phyloP scores from a whole-genome alignment of 2,888 invertebrate species.

The Mythimna loreyi region DNA sequence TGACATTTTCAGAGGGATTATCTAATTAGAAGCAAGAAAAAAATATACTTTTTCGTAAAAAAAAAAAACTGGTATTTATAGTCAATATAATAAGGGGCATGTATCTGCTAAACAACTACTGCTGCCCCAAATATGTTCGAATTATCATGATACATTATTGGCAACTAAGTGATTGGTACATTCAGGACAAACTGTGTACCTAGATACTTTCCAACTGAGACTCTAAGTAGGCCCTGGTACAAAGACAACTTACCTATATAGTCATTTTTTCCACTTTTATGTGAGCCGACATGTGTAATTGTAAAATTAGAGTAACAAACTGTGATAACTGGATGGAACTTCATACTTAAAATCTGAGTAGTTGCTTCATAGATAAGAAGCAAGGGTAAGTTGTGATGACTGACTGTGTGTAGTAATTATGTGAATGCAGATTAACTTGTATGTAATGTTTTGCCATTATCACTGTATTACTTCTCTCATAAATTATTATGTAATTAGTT shows the following conservation, averaged over 20 bases:
- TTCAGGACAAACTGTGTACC: neutral
- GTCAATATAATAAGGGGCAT: neutral
- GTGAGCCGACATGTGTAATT: conserved; percentile 20
- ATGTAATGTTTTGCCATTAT: conserved; percentile 68
- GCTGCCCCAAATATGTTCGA: neutral
- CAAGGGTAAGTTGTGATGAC: conserved; percentile 47
- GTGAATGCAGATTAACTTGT: conserved; percentile 50
- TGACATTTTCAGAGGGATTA: neutral
- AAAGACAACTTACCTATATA: neutral
- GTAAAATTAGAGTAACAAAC: conserved; percentile 65
- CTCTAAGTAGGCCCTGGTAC: neutral
- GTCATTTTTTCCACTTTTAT: neutral
- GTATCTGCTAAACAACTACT: neutral
- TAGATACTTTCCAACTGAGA: neutral
- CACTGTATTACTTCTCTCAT: conserved; percentile 54
- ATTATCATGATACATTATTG: neutral
- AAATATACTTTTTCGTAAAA: neutral
- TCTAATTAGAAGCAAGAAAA: neutral
- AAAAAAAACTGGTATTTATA: conserved; percentile 2
- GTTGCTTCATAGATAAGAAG: conserved; percentile 37
- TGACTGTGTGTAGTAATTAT: conserved; percentile 49
- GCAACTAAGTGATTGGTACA: conserved; percentile 2
- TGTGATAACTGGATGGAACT: conserved; percentile 77
- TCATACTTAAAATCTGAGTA: conserved; percentile 44
- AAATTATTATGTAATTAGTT: conserved; percentile 59